Evolutionary conservation across 2,797 vertebrate genomes (phyloP), one percentile per base, ranked within the genome.

Genomic region (Rallus crepitans): DNA sequence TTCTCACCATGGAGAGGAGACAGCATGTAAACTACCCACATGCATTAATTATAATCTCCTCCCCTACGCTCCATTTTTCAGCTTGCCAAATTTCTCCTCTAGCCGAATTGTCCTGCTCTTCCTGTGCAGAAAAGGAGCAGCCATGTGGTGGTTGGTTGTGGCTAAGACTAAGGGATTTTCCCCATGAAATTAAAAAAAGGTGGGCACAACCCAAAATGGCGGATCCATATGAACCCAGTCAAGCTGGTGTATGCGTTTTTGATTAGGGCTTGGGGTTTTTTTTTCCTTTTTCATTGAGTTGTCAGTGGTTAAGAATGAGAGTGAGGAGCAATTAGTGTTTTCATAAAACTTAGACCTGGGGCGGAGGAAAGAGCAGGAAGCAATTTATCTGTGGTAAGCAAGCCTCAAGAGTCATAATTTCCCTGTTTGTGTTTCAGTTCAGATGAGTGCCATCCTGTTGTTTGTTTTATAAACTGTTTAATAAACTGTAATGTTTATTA

Each of bases 401-500:
- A 96, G 17, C 88, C 91, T 96, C 95, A 78, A 85, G 95, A 95
- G 91, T 70, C 68, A 33, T 78, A 47, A 93, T 96, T 95, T 95
- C 78, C 68, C 82, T 80, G 53, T 89, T 94, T 92, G 39, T 84
- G 31, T 94, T 94, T 95, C 90, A 92, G 68, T 84, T 94, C 59
- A 84, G 77, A 93, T 61, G 71, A 95, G 86, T 89, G 83, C 78
- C 78, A 95, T 94, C 90, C 83, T 94, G 88, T 92, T 96, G 83
- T 81, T 95, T 96, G 89, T 87, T 96, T 95, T 89, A 94, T 91
- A 95, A 88, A 84, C 89, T 90, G 66, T 91, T 96, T 94, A 96
- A 96, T 96, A 96, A 96, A 89, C 84, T 87, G 63, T 76, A 92
- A 90, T 90, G 90, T 87, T 94, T 95, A 95, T 96, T 96, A 96